Evolutionary conservation across 2,113 vertebrate genomes (phyloP).

Genomic region (Delphinus delphis): DNA sequence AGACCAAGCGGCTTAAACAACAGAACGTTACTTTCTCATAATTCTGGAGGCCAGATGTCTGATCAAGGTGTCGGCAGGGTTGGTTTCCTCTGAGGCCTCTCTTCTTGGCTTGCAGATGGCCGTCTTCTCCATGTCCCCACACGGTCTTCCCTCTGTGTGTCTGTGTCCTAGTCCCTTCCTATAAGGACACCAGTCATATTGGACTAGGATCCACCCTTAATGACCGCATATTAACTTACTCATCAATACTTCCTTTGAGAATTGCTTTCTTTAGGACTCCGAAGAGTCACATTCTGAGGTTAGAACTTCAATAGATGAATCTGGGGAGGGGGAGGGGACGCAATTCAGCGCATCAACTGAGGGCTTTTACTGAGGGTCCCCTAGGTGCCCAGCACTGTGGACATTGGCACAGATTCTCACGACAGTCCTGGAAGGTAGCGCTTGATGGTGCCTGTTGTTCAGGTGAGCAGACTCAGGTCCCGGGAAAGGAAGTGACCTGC

Average conservation of each 20-base stretch:
- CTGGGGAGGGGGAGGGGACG: background rate
- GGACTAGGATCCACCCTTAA: background rate
- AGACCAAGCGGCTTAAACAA: fast-evolving
- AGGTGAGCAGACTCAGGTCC: background rate
- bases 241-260: no score
- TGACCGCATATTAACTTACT: background rate
- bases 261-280: background rate
- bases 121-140: background rate
- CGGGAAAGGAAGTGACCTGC: background rate
- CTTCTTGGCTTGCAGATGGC: background rate
- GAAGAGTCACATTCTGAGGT: background rate
- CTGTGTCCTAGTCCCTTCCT: background rate
- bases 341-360: background rate
- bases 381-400: background rate
- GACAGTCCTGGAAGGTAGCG: background rate
- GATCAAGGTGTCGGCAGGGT: background rate
- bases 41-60: background rate
- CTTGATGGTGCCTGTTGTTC: background rate
- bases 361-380: background rate
- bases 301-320: background rate
- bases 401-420: background rate
- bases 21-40: background rate
- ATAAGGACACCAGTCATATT: background rate
- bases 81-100: background rate
- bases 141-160: background rate